Evolutionary conservation across 2,888 invertebrate genomes (phyloP).

Genomic region (Meganola albula): DNA sequence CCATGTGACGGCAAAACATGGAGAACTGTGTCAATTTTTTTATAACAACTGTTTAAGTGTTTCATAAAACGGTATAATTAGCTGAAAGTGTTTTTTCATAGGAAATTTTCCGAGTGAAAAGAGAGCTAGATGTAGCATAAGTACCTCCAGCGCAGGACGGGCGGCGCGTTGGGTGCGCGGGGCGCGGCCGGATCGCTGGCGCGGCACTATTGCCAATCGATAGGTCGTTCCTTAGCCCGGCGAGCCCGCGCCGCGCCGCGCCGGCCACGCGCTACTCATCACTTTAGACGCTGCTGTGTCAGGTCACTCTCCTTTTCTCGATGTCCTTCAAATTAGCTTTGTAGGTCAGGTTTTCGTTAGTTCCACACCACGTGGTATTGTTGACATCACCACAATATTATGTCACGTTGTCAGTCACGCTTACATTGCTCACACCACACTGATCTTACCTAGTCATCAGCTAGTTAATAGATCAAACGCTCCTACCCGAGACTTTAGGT

Average conservation of each 20-base stretch:
- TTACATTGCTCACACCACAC: conserved; percentile 4
- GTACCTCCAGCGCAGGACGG: conserved; percentile 27
- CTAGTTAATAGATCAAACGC: too few relatives aligned
- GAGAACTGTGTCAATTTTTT: too few relatives aligned
- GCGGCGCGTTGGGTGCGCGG: conserved; percentile 30
- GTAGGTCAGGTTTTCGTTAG: conserved; percentile 75
- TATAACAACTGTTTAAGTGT: too few relatives aligned
- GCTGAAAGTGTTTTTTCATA: too few relatives aligned
- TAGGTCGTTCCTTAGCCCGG: conserved; percentile 69
- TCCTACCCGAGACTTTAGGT: too few relatives aligned
- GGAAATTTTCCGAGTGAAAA: too few relatives aligned
- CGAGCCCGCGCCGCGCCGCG: conserved; percentile 41
- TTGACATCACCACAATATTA: conserved; percentile 47
- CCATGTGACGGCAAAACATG: too few relatives aligned
- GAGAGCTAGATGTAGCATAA: conserved; percentile 38
- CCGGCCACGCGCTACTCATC: conserved; percentile 73
- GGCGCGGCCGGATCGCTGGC: conserved; percentile 60
- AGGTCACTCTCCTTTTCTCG: conserved; percentile 78
- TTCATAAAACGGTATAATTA: too few relatives aligned
- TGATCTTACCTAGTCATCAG: too few relatives aligned
- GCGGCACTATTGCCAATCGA: conserved; percentile 77
- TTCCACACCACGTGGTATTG: conserved; percentile 69
- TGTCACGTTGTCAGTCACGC: conserved; percentile 16
- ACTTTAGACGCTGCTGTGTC: conserved; percentile 74
- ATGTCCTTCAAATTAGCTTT: conserved; percentile 78